Evolutionary conservation across 2,113 vertebrate species (phyloP).

Genomic region (Oplegnathus fasciatus): DNA sequence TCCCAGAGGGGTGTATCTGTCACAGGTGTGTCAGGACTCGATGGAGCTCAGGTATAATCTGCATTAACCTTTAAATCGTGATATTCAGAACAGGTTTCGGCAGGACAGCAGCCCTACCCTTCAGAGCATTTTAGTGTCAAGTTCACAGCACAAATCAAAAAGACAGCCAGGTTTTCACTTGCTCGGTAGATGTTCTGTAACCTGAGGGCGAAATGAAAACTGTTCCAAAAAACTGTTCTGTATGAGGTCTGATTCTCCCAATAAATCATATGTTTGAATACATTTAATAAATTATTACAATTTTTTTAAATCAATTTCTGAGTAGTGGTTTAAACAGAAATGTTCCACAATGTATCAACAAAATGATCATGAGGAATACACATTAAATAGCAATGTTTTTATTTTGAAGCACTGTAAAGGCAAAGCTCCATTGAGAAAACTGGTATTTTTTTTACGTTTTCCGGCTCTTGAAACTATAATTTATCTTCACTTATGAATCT

Average conservation of each 20-base stretch:
- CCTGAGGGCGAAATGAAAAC: not conserved
- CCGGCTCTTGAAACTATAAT: not conserved
- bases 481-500: too few relatives aligned
- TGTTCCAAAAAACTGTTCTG: not conserved
- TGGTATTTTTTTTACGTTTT: not conserved
- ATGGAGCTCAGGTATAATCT: slow-evolving; percentile 16
- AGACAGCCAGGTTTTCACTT: slow-evolving; percentile 29
- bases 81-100: slow-evolving; percentile 35
- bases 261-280: not conserved
- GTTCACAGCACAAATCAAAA: not conserved
- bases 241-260: not conserved
- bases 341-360: too few relatives aligned
- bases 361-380: too few relatives aligned
- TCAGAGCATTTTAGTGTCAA: not conserved
- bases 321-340: too few relatives aligned
- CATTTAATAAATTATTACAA: too few relatives aligned
- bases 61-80: slow-evolving; percentile 15
- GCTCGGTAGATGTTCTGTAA: slow-evolving; percentile 8
- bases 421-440: not conserved
- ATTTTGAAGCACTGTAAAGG: not conserved
- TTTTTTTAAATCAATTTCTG: not conserved
- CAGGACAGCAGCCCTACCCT: slow-evolving; percentile 41
- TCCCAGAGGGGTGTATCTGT: not conserved
- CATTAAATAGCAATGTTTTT: too few relatives aligned
- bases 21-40: slow-evolving; percentile 27